Conservation (phyloP, 92 coral and sea anemone species). For the Zoanthus sociatus region DNA sequence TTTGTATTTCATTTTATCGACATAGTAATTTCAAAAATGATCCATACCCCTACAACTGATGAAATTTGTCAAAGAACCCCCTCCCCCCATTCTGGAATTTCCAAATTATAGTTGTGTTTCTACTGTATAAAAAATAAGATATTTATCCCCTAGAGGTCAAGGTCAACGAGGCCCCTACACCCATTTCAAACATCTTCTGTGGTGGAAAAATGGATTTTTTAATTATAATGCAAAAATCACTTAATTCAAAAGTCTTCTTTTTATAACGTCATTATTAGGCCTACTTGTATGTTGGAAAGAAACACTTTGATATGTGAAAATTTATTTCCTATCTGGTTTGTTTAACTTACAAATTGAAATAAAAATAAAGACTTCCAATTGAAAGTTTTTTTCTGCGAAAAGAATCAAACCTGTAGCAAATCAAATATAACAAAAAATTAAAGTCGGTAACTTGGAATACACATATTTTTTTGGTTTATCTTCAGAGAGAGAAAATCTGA, state of each 20-base stretch:
- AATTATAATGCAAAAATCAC: background rate
- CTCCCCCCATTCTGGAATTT: background rate
- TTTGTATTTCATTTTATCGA: background rate
- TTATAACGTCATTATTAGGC: background rate
- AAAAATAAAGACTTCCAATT: background rate
- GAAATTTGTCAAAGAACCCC: background rate
- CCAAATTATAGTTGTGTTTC: background rate
- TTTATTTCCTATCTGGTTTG: background rate
- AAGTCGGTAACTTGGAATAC: background rate
- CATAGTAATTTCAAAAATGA: slow-evolving; percentile 8
- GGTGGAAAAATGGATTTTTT: background rate
- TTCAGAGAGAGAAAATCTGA: no score
- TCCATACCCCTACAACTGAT: background rate
- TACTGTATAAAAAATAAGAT: background rate
- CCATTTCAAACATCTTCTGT: background rate
- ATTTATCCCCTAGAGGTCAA: slow-evolving; percentile 13
- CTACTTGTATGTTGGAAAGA: background rate
- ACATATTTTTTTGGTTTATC: background rate
- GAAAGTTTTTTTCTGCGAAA: background rate
- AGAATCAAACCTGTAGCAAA: background rate
- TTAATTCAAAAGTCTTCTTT: background rate
- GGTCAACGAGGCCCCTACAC: slow-evolving; percentile 3
- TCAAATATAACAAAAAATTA: background rate
- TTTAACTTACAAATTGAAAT: no score
- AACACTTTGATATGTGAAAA: background rate